These are phyloP conservation scores for Albula goreensis DNA, from an alignment of 2,113 vertebrate genomes.

Conservation along the genomic window DNA sequence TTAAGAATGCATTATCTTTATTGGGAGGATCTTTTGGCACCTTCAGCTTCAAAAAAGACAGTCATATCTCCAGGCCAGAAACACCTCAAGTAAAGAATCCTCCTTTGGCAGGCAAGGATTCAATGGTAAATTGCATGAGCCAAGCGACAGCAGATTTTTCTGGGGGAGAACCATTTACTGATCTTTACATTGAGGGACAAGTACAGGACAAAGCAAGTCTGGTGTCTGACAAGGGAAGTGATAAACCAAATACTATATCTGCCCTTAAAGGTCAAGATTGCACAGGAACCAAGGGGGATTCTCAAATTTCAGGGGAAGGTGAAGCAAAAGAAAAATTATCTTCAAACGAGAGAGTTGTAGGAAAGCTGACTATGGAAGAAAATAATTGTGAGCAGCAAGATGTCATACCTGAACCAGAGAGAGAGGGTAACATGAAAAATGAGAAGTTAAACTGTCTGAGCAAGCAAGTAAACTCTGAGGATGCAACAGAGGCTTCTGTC, in stretches of 20 bases:
- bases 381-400: constrained; percentile 26
- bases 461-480: constrained; percentile 34
- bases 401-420: constrained; percentile 48
- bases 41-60: constrained; percentile 63
- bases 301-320: constrained; percentile 49
- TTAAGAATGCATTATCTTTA: constrained; percentile 52
- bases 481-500: constrained; percentile 35
- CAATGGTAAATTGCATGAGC: neutral
- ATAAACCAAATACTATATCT: constrained; percentile 59
- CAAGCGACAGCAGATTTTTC: neutral
- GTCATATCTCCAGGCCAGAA: constrained; percentile 36
- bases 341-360: neutral
- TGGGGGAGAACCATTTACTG: no score
- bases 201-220: constrained; percentile 36
- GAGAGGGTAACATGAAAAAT: constrained; percentile 50
- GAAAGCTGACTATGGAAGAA: constrained; percentile 1
- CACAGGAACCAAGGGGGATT: constrained; percentile 20
- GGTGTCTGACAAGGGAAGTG: constrained; percentile 33
- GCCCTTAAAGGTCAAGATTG: constrained; percentile 43
- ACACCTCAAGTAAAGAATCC: constrained; percentile 11
- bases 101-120: constrained; percentile 22
- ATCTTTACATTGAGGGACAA: constrained; percentile 12
- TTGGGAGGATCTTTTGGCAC: constrained; percentile 69
- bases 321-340: constrained; percentile 30
- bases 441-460: constrained; percentile 13